phyloP scores from a whole-genome alignment of 2,797 vertebrate genomes.

The Atherinosoma microstoma region DNA sequence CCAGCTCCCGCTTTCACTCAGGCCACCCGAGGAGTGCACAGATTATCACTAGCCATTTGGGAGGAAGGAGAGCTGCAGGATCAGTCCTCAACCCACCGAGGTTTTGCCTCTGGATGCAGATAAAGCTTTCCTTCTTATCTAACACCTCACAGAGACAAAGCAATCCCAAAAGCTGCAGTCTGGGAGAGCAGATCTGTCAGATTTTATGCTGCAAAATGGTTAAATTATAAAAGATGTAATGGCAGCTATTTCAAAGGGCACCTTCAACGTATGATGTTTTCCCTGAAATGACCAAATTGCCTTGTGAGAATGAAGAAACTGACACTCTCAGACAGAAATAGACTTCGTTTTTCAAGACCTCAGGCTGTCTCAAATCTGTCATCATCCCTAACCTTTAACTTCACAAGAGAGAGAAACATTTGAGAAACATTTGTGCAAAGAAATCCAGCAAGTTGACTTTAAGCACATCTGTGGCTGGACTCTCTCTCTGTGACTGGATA shows the following conservation, averaged over 20 bases:
- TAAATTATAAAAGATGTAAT: slow-evolving; percentile 24
- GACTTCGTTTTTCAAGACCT: background rate
- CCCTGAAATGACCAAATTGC: slow-evolving; percentile 3
- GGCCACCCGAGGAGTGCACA: slow-evolving; percentile 57
- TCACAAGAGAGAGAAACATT: background rate
- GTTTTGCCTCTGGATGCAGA: slow-evolving; percentile 53
- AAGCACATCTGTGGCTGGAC: slow-evolving; percentile 3
- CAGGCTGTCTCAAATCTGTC: background rate
- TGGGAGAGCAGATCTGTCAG: slow-evolving; percentile 15
- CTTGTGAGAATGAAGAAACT: background rate
- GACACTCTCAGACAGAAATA: background rate
- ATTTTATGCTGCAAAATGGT: slow-evolving; percentile 34
- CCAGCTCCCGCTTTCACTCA: slow-evolving; percentile 23
- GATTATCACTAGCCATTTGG: slow-evolving; percentile 56
- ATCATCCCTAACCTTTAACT: background rate
- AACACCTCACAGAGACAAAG: slow-evolving; percentile 48
- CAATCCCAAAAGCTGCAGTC: slow-evolving; percentile 42
- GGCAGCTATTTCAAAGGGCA: slow-evolving; percentile 18
- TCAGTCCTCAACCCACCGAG: slow-evolving; percentile 18
- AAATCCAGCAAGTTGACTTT: slow-evolving; percentile 37
- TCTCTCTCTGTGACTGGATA: background rate
- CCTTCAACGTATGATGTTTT: background rate
- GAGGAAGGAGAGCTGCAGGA: slow-evolving; percentile 51
- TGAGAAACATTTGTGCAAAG: background rate
- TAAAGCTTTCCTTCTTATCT: slow-evolving; percentile 48